These are phyloP conservation scores for Maniola jurtina DNA, from an alignment of 1,140 invertebrate genomes.

Conservation along the genomic window DNA sequence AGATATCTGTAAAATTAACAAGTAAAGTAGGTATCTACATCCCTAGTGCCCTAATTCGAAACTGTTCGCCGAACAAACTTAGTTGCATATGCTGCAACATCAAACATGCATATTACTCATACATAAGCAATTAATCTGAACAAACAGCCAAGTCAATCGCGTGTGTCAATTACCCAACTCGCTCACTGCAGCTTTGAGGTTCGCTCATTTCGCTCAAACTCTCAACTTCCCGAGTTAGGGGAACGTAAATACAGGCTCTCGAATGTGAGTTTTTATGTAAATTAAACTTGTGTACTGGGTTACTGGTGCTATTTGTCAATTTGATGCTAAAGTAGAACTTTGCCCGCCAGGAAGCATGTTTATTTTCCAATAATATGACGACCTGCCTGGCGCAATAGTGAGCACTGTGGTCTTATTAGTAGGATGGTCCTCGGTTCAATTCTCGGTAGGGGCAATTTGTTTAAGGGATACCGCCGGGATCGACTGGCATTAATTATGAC, in stretches of 20 bases:
- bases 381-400: no score
- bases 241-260: constrained; percentile 17
- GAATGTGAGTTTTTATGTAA: not conserved
- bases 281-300: not conserved
- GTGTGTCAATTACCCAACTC: constrained; percentile 14
- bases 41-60: not conserved
- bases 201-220: constrained; percentile 12
- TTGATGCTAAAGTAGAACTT: no score
- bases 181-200: constrained; percentile 19
- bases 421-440: no score
- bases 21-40: no score
- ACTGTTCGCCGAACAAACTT: not conserved
- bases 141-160: constrained; percentile 22
- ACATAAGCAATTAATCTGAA: constrained; percentile 18
- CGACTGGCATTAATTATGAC: no score
- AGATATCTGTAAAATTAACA: no score
- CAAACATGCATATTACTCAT: constrained; percentile 6
- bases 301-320: no score
- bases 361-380: no score
- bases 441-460: no score
- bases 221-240: constrained; percentile 11
- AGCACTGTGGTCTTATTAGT: no score
- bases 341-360: no score
- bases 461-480: no score
- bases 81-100: not conserved